A percentile compares a stretch with the other conserved stretches of the same genome.
Conservation (phyloP, 2,888 invertebrate genomes). For the Megamerina dolium region DNA sequence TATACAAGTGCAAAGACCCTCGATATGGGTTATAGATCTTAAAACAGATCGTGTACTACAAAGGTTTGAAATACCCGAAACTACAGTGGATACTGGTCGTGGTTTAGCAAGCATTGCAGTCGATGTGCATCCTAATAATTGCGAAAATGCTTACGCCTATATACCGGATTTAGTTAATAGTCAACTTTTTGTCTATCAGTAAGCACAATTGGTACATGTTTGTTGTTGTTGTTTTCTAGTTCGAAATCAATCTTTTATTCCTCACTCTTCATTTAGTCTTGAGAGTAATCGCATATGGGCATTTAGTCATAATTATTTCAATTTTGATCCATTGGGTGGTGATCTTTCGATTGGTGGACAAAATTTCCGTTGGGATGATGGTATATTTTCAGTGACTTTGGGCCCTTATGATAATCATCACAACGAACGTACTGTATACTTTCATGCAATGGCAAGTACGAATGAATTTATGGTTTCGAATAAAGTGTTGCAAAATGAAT, state of each 20-base stretch:
- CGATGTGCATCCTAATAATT: conserved; percentile 56
- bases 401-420: no score
- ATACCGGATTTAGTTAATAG: conserved; percentile 52
- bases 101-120: conserved; percentile 64
- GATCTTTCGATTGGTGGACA: conserved; percentile 63
- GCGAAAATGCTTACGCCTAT: conserved; percentile 64
- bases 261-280: conserved; percentile 45
- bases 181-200: conserved; percentile 48
- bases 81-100: conserved; percentile 46
- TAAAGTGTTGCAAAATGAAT: conserved; percentile 54
- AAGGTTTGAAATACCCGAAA: conserved; percentile 51
- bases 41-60: conserved; percentile 56
- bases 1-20: conserved; percentile 53
- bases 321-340: conserved; percentile 64
- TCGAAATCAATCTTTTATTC: neutral
- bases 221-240: neutral
- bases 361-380: conserved; percentile 73
- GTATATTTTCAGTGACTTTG: conserved; percentile 67
- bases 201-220: conserved; percentile 8
- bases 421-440: conserved; percentile 64
- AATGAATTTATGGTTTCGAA: conserved; percentile 68
- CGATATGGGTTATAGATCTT: conserved; percentile 63
- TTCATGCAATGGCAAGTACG: conserved; percentile 69
- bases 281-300: conserved; percentile 63
- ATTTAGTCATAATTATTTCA: conserved; percentile 67